A percentile compares a stretch with the other conserved stretches of the same genome.
phyloP scores from a whole-genome alignment of 2,888 invertebrate species.

The Parascotia fuliginaria region DNA sequence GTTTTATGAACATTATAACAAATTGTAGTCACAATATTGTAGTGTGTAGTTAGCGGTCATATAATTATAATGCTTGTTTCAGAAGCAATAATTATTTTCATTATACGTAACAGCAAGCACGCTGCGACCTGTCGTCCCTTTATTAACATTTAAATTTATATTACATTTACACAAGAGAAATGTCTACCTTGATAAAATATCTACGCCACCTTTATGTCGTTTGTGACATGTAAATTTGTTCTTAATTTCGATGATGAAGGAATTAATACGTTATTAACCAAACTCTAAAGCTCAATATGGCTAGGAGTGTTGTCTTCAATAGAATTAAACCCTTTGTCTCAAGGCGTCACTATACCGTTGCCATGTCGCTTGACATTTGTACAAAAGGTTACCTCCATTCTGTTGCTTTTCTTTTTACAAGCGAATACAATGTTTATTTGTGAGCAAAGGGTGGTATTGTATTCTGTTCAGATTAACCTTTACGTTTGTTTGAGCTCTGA shows the following conservation, averaged over 20 bases:
- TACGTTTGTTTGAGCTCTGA: constrained; percentile 46
- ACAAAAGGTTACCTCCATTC: constrained; percentile 78
- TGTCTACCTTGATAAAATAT: constrained; percentile 66
- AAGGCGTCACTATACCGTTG: constrained; percentile 74
- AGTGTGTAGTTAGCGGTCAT: constrained; percentile 49
- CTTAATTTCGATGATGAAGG: constrained; percentile 36
- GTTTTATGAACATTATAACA: constrained; percentile 32
- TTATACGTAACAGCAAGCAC: constrained; percentile 60
- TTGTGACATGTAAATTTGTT: constrained; percentile 61
- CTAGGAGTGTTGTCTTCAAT: constrained; percentile 54
- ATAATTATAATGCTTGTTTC: constrained; percentile 66
- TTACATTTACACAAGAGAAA: constrained; percentile 68
- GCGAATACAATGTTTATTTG: constrained; percentile 72
- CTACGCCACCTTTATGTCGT: constrained; percentile 63
- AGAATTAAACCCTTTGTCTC: constrained; percentile 82
- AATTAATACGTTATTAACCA: constrained; percentile 55
- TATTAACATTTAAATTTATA: constrained; percentile 77
- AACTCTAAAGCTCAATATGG: constrained; percentile 63
- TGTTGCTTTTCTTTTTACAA: constrained; percentile 76
- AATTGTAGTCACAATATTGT: constrained; percentile 46
- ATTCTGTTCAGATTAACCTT: constrained; percentile 72
- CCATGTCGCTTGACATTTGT: constrained; percentile 80
- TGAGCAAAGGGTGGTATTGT: constrained; percentile 77
- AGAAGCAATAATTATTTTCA: constrained; percentile 67
- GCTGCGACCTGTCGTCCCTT: constrained; percentile 68